Base-by-base conservation (phyloP, 1,140 invertebrate species). In the Platyscapa corneri region DNA sequence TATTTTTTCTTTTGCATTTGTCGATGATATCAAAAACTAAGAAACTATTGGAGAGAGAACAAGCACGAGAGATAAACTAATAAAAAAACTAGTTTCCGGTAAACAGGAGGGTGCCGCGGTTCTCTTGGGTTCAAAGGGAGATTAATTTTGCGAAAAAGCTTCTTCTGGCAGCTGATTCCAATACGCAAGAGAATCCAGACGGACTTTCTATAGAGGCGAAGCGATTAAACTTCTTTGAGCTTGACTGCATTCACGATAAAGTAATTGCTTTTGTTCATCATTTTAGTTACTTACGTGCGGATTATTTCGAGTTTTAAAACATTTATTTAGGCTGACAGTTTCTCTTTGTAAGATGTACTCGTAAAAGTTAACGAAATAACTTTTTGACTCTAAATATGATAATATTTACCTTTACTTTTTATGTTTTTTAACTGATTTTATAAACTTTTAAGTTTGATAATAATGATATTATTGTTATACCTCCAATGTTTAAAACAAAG, bases 91-190 rank as follows among this genome's bases (percentile, higher is more conserved):
- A 86, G 85, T 86, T 86, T 83, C 78, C 34, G 27, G 74, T 82
- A 70, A 86, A 82, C 79, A 82, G 70, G 76, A 42, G 65, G 75
- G 74, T 18, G 53, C 32, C 53, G 20, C 34, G 18, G 39, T 42
- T 78, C 84, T 86, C 84, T 70, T 53, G 84, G 84, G 78, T 49
- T 89, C 87, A 88, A 88, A 83, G 89, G 77, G 86, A 89, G 89
- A 90, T 90, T 90, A 89, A 90, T 90, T 90, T 90, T 89, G 88
- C 85, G 85, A 88, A 87, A 86, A 86, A 85, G 83, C 34, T 65
- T 74, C 67, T 82, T 56, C 42, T 53, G 67, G 67, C 80, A 72
- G 80, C 67, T 72, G 67, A 74, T 75, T 14, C 81, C 5, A 74
- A 60, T 37, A 75, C 49, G 32, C 70, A 23, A 60, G 81, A 75